Evolutionary conservation across 2,888 invertebrate genomes (phyloP), one percentile per base, ranked within the genome.

Genomic region (Acleris cristana): DNA sequence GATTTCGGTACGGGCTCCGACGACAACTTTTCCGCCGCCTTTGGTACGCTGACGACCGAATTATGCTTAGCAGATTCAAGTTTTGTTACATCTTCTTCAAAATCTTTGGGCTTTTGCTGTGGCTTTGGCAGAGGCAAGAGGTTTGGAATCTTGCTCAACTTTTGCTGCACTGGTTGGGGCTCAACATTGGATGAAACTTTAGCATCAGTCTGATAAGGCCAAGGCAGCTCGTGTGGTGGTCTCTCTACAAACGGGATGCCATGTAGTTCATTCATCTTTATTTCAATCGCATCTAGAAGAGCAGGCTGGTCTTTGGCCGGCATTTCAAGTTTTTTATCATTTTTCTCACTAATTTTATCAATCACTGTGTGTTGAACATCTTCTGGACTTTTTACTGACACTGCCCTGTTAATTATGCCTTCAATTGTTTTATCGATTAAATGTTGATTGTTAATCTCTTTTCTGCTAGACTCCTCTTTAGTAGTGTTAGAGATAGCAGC

Each of bases 221-320:
- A 61, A 12, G 88, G 85, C 52, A 86, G 72, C 74, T 90, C 87
- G 73, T 89, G 86, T 3, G 82, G 76, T 26, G 89, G 87, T 72
- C 87, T 79, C 74, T 90, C 90, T 16, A 87, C 83, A 68, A 87
- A 88, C 40, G 88, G 88, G 48, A 90, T 89, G 18, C 92, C 92
- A 70, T 92, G 92, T 64, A 92, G 76, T 74, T 92, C 92, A 69
- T 91, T 92, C 92, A 92, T 92, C 78, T 91, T 88, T 82, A 84
- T 88, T 82, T 92, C 92, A 66, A 92, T 89, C 53, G 86, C 89
- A 71, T 92, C 90, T 54, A 90, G 74, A 6, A 80, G 70, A 23
- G 81, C 77, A 34, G 74, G 73, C 18, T 75, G 69, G 64, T 77
- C 74, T 57, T 77, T 75, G 34, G 70, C 71, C 62, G 73, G 72